Evolutionary conservation across 2,888 invertebrate genomes (phyloP).

Genomic region (Parochlus steinenii): DNA sequence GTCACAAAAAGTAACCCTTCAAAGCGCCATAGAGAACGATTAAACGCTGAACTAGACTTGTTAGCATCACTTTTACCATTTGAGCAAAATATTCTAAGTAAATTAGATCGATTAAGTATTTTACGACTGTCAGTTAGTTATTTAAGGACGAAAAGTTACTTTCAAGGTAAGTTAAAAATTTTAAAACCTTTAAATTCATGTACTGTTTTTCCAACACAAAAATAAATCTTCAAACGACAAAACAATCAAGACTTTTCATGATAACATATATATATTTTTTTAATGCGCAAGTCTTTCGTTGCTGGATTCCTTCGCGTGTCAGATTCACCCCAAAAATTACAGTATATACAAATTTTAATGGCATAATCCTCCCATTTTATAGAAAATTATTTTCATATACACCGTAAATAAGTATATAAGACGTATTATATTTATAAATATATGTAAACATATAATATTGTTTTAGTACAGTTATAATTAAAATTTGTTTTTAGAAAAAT

Average conservation of each 20-base stretch:
- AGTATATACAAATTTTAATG: too few species aligned
- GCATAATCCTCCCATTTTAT: too few species aligned
- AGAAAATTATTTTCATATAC: too few species aligned
- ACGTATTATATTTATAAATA: too few species aligned
- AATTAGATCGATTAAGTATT: conserved; percentile 94
- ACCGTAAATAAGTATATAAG: too few species aligned
- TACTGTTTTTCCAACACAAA: not conserved
- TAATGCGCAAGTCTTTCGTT: too few species aligned
- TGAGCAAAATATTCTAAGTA: conserved; percentile 94
- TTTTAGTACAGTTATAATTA: too few species aligned
- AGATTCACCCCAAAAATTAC: conserved; percentile 11
- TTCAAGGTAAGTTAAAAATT: conserved; percentile 88
- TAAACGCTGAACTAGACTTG: conserved; percentile 96
- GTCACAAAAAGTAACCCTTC: conserved; percentile 96
- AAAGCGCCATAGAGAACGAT: conserved; percentile 91
- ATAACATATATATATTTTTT: too few species aligned
- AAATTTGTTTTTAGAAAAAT: too few species aligned
- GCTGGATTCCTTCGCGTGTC: conserved; percentile 14
- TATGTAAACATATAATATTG: too few species aligned
- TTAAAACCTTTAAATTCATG: conserved; percentile 2
- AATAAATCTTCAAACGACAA: too few species aligned
- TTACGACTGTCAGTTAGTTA: conserved; percentile 96
- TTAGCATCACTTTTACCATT: conserved; percentile 88
- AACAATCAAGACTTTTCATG: too few species aligned
- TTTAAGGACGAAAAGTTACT: conserved; percentile 96